phyloP scores from a whole-genome alignment of 2,113 vertebrate genomes.

The Stegostoma tigrinum region DNA sequence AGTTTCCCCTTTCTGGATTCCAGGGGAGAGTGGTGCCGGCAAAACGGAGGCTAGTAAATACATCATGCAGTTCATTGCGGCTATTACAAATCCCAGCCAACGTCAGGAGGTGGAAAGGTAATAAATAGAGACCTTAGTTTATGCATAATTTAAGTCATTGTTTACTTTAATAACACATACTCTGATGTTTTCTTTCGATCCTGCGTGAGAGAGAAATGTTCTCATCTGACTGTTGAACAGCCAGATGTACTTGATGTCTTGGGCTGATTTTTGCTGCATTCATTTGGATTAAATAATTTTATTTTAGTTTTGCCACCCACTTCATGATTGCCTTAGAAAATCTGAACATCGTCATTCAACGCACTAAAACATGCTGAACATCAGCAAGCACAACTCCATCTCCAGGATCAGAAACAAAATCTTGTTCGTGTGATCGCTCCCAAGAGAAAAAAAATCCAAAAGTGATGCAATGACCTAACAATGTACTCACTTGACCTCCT shows the following conservation, averaged over 20 bases:
- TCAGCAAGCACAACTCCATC: background rate
- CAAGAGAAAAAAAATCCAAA: background rate
- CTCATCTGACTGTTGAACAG: background rate
- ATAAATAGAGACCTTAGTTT: slow-evolving; percentile 40
- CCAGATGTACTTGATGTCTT: background rate
- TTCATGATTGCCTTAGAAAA: background rate
- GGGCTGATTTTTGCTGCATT: background rate
- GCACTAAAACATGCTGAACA: background rate
- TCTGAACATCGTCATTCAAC: background rate
- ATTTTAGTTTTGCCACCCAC: background rate
- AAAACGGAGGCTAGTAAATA: slow-evolving; percentile 98
- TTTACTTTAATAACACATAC: background rate
- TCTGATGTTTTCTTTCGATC: background rate
- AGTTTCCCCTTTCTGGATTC: slow-evolving; percentile 8
- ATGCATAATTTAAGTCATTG: background rate
- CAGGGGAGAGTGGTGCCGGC: slow-evolving; percentile 94
- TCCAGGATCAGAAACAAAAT: background rate
- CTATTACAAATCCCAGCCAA: slow-evolving; percentile 94
- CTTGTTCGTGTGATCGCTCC: too few species aligned
- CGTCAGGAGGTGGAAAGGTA: slow-evolving; percentile 94
- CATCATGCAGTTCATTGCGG: slow-evolving; percentile 98
- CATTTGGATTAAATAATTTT: background rate
- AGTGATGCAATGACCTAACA: background rate
- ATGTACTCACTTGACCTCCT: background rate
- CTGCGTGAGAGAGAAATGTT: background rate